Base-by-base conservation (phyloP, 2,888 invertebrate genomes). In the Heliothis peltigera region DNA sequence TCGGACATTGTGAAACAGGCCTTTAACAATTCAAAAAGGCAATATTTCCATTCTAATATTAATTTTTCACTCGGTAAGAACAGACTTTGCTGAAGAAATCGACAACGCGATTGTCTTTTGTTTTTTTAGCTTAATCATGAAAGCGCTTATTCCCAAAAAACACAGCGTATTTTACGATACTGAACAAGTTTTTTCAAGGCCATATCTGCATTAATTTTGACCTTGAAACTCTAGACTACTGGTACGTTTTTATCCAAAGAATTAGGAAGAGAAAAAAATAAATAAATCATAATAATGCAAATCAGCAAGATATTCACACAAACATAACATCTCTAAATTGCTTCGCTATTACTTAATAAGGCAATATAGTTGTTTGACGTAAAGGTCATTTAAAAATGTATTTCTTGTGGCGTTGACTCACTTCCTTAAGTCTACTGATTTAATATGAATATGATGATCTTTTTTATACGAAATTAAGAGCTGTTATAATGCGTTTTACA, bases 341-440 rank as follows among this genome's bases (percentile, higher is more conserved):
- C 70, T 78, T 64, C 54, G 52, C 61, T 76, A 65, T 70, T 62
- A 51, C 73, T 73, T 56, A 51, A 78, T 64, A 65, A 55, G 73
- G 78, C 51, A 64, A 63, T 68, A 49, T 59, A 58, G 53, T 49
- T 15, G 18, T 72, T 57, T 66, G 49, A 48, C 48, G 49, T 25
- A 79, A 78, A 78, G 73, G 77, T 79, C 73, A 78, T 66, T 77
- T 64, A 76, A 73, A 79, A 64, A 51, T 60, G 4, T 68, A 55
- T 67, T 58, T 64, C 46, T 75, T 62, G 64, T 70, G 39, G n/a
- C 7, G 28, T 58, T 74, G 58, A 62, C 42, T 70, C 60, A 66
- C 68, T 78, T 78, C 78, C 78, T 60, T 39, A 49, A 48, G 52
- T 73, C 70, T 57, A 53, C 17, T 47, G n/a, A 5, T 52, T 35